A percentile compares a stretch with the other conserved stretches of the same genome.
Conservation (phyloP, 2,888 invertebrate species). For the Glaucopsyche alexis region DNA sequence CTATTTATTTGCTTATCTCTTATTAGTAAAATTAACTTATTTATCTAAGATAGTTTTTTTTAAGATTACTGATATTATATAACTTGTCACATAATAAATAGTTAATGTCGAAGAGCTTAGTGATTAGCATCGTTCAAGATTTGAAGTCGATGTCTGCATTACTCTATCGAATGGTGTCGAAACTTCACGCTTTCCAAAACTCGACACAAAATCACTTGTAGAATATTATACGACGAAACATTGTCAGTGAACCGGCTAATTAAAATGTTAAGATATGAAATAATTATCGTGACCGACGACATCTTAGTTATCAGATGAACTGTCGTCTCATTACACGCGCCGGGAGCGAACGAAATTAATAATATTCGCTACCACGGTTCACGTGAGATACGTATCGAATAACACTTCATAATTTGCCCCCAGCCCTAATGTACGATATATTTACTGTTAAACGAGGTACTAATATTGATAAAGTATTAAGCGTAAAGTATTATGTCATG, state of each 20-base stretch:
- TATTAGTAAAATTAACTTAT: too few relatives aligned
- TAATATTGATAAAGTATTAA: neutral
- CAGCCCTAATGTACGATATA: neutral
- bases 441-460: constrained; percentile 12
- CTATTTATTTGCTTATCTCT: too few relatives aligned
- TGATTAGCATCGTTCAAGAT: too few relatives aligned
- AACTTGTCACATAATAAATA: too few relatives aligned
- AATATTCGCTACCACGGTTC: constrained; percentile 52
- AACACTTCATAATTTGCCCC: constrained; percentile 24
- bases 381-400: constrained; percentile 43
- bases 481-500: too few relatives aligned
- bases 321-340: constrained; percentile 18
- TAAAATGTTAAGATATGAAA: constrained; percentile 27
- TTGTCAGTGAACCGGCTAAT: constrained; percentile 16
- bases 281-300: constrained; percentile 28
- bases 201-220: neutral
- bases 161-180: neutral
- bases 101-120: too few relatives aligned
- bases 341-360: constrained; percentile 50
- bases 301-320: constrained; percentile 30
- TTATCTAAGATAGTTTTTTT: too few relatives aligned
- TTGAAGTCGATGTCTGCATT: neutral
- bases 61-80: too few relatives aligned
- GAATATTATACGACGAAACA: constrained; percentile 3
- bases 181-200: constrained; percentile 17